Percentiles rank a stretch among this genome's conserved stretches.
Evolutionary conservation across 2,888 invertebrate genomes (phyloP).

Genomic region (Eristalis intricaria): DNA sequence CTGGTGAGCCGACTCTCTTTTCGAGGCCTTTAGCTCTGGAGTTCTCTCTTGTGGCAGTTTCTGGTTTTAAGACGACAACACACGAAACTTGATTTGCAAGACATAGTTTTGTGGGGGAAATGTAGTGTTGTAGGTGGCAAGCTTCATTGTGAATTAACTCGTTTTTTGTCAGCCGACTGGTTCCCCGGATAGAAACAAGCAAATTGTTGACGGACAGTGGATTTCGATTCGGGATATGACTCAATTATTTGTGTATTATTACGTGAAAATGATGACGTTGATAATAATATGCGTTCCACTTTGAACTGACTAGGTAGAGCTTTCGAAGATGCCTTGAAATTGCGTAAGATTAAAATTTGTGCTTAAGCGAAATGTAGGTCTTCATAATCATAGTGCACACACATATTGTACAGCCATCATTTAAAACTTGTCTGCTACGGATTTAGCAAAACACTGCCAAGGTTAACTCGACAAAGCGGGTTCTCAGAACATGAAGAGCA

Average conservation of each 20-base stretch:
- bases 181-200: slow-evolving; percentile 27
- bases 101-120: slow-evolving; percentile 40
- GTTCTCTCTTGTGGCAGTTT: slow-evolving; percentile 20
- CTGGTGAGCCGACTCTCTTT: slow-evolving; percentile 8
- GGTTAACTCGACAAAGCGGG: no score
- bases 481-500: no score
- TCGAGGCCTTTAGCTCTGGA: neutral
- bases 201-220: neutral
- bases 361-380: neutral
- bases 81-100: slow-evolving; percentile 31
- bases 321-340: neutral
- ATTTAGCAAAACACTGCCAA: no score
- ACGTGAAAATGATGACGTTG: neutral
- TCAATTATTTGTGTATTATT: neutral
- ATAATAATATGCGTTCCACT: neutral
- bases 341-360: neutral
- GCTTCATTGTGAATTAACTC: slow-evolving; percentile 34
- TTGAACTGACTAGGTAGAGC: neutral
- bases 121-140: slow-evolving; percentile 62
- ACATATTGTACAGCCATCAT: no score
- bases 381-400: no score
- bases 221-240: neutral
- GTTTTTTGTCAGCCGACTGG: slow-evolving; percentile 22
- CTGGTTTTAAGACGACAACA: slow-evolving; percentile 23
- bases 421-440: no score